Base-by-base conservation (phyloP, 2,888 invertebrate species). In the Melieria crassipennis region DNA sequence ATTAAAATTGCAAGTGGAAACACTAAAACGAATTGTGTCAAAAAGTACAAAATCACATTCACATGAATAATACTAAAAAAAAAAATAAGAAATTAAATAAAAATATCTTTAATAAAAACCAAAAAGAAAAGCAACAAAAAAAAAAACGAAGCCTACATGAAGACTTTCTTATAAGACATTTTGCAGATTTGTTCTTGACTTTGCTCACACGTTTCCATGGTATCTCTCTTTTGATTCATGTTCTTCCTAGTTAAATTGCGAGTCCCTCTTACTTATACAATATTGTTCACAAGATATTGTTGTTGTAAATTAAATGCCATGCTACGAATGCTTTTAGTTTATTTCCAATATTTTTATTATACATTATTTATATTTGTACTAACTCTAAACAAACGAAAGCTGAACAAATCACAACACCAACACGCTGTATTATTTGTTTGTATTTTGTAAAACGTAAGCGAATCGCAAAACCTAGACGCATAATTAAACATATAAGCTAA, bases 11-110 rank as follows among this genome's bases (percentile, higher is more conserved):
- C 11, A 56, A 58, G 46, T 58, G 60, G 47, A 58, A 30, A 47
- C 57, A 66, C 70, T 65, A 71, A 46, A 68, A 69, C 52, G 46
- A 71, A 60, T 56, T 60, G 65, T 73, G 65, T 73, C 71, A 63
- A 71, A 71, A 74, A 77, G 77, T 77, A 77, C 77, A 77, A 77
- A 77, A 73, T 70, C 73, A 73, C 71, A 77, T 75, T 77, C 70
- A 71, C 75, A 75, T 73, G 72, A 69, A 66, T 69, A 69, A 62
- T 61, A 69, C 61, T 55, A 58, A 30, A 62, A 69, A 62, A 61
- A 52, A 61, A 60, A 61, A 61, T 45, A 71, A 72, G 58, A 71
- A 64, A 57, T 45, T 65, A 70, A 47, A 48, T 58, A 67, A 56
- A 30, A 30, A 48, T 43, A 50, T 42, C 57, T 30, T 56, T 50